Base-by-base conservation (phyloP, 53 echinoderm and acorn worm genomes). In the Temnopleurus reevesii region DNA sequence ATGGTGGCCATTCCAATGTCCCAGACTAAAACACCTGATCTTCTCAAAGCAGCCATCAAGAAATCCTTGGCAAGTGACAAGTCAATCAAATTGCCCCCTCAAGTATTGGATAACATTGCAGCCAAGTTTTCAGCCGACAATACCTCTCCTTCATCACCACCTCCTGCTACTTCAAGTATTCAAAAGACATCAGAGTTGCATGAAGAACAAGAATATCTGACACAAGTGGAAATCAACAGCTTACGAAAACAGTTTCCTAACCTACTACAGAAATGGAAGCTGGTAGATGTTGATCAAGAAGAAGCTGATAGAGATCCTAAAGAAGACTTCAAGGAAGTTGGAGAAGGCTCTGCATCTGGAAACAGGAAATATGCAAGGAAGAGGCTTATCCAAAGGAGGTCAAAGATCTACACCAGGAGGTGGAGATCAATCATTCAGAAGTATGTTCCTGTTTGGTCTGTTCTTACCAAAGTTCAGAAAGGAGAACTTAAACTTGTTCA, bases 111-210 rank as follows among this genome's bases (percentile, higher is more conserved):
- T 4, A 60, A 27, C 61, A 85, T 85, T 45, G 85, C 60, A 10
- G 85, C 85, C 12, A 85, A 85, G 60, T 85, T 85, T 28, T 36
- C 85, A 25, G 17, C 57, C 30, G 83, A 83, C 47, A 51, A 17
- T 19, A 18, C 55, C 7, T 34, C 83, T 56, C 12, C 28, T 13
- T 47, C 33, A n/a, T 2, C 49, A 46, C 26, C 27, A 28, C 28
- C 34, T 53, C 31, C 83, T n/a, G n/a, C 27, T 15, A 21, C 21
- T 49, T 12, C 60, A 12, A 9, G 35, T 56, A 8, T 55, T 4
- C 19, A 12, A 36, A 35, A 83, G 36, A 31, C 56, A 18, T 36
- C 27, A 55, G 8, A 33, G 55, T 33, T 55, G 83, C 33, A 29
- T 8, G 31, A 45, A 25, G 45, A 15, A 85, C 29, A 56, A 60